phyloP scores from a whole-genome alignment of 92 coral and sea anemone species.

The Bergia sp. region DNA sequence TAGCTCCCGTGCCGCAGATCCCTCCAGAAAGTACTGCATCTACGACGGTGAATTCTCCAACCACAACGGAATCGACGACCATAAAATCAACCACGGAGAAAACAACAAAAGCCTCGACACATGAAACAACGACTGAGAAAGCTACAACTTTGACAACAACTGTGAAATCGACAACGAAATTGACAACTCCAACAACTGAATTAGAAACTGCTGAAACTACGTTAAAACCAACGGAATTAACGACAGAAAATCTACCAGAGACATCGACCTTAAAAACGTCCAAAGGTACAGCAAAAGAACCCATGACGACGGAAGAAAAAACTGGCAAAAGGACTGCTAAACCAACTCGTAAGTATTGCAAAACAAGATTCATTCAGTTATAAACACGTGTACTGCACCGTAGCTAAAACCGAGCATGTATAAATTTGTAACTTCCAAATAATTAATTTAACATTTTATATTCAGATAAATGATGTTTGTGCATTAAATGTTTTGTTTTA shows the following conservation, averaged over 20 bases:
- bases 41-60: conserved; percentile 22
- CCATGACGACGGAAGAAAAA: conserved; percentile 37
- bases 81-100: conserved; percentile 5
- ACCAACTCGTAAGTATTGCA: conserved; percentile 9
- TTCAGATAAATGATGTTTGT: too few relatives aligned
- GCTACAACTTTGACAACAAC: conserved; percentile 27
- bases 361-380: not conserved
- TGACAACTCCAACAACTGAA: not conserved
- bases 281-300: conserved; percentile 34
- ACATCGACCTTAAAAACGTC: conserved; percentile 14
- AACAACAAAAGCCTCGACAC: conserved; percentile 44
- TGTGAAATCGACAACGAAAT: conserved; percentile 19
- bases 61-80: conserved; percentile 40
- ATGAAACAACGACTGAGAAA: conserved; percentile 19
- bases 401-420: too few relatives aligned
- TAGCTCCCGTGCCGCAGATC: not conserved
- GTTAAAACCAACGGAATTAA: not conserved
- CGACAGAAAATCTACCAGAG: conserved; percentile 3
- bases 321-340: not conserved
- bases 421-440: too few relatives aligned
- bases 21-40: not conserved
- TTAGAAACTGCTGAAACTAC: conserved; percentile 28
- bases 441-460: too few relatives aligned
- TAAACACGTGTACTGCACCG: too few relatives aligned
- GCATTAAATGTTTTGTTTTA: too few relatives aligned